Evolutionary conservation across 2,113 vertebrate species (phyloP).

Genomic region (Boulengeromyrus knoepffleri): DNA sequence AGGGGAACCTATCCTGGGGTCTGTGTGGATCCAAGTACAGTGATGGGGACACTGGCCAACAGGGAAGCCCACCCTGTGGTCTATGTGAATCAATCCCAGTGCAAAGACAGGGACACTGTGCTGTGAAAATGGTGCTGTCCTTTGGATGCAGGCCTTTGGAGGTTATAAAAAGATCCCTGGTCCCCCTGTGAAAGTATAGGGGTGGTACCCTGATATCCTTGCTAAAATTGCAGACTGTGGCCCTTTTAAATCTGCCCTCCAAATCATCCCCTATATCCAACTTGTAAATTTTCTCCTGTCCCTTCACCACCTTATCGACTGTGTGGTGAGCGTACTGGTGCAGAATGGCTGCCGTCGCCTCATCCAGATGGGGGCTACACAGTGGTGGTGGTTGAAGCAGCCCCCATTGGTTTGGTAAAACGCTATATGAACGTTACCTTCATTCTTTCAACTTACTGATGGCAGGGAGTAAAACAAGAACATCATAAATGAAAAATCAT

Average conservation of each 20-base stretch:
- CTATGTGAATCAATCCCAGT: not conserved
- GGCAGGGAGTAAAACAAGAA: not conserved
- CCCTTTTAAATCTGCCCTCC: not conserved
- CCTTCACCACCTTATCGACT: not conserved
- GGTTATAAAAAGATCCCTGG: not conserved
- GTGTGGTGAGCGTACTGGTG: not conserved
- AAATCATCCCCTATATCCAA: not conserved
- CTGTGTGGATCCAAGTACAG: not conserved
- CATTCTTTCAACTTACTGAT: not conserved
- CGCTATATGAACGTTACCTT: not conserved
- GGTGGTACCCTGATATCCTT: not conserved
- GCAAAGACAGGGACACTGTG: not conserved
- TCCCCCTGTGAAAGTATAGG: not conserved
- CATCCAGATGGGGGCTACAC: not conserved
- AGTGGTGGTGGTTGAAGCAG: not conserved
- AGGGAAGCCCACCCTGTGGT: too few species aligned
- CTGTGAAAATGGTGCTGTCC: not conserved
- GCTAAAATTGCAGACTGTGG: not conserved
- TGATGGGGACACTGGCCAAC: not conserved
- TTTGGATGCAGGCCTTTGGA: not conserved
- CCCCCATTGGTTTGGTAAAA: not conserved
- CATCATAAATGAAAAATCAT: not conserved
- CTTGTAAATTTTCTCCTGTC: not conserved
- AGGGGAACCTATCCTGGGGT: too few species aligned
- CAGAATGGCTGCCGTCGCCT: not conserved